Percentiles rank a stretch among this genome's conserved stretches.
Evolutionary conservation across 2,797 vertebrate species (phyloP).

Genomic region (Pterois miles): DNA sequence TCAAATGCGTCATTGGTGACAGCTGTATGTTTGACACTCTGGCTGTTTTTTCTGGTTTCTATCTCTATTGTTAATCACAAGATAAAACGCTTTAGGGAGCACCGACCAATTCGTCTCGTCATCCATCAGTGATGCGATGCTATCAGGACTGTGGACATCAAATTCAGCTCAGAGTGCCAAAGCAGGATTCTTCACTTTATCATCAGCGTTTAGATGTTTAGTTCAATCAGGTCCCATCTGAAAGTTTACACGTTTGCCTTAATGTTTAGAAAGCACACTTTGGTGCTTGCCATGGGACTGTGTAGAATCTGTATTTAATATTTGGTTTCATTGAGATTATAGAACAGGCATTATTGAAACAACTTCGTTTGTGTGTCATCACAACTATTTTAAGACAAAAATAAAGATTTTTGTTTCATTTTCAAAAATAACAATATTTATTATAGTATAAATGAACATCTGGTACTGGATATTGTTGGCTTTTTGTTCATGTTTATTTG

Average conservation of each 20-base stretch:
- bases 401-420: too few relatives aligned
- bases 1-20: slow-evolving; percentile 58
- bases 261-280: neutral
- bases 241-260: neutral
- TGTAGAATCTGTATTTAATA: neutral
- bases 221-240: neutral
- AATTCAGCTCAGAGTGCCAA: slow-evolving; percentile 37
- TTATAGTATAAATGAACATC: too few relatives aligned
- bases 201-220: slow-evolving; percentile 6
- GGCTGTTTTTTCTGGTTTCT: slow-evolving; percentile 47
- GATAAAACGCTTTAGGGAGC: slow-evolving; percentile 46
- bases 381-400: too few relatives aligned
- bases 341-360: neutral
- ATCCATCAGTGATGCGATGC: slow-evolving; percentile 42
- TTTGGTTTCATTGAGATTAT: slow-evolving; percentile 9
- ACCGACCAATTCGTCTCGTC: slow-evolving; percentile 4
- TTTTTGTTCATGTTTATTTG: too few relatives aligned
- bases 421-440: too few relatives aligned
- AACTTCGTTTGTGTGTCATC: neutral
- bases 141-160: slow-evolving; percentile 37
- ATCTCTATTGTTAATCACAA: slow-evolving; percentile 54
- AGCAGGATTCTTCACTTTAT: neutral
- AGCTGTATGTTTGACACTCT: slow-evolving; percentile 31
- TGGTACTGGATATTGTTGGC: too few relatives aligned
- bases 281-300: neutral